Conservation (phyloP, 2,888 invertebrate species). For the Lycaena phlaeas region DNA sequence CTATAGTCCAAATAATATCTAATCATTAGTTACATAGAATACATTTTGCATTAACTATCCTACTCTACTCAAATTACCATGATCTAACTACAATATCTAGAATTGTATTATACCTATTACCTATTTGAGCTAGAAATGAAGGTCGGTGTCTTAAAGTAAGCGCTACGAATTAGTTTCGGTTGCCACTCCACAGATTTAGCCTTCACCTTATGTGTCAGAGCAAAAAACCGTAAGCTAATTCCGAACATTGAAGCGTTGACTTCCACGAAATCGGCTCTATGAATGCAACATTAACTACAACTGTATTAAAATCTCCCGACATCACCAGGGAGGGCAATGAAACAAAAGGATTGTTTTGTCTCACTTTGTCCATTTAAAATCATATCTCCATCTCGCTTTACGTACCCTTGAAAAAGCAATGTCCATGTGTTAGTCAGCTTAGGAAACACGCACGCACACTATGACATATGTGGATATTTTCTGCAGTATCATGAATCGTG, state of each 20-base stretch:
- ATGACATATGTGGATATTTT: constrained; percentile 25
- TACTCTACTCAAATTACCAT: too few relatives aligned
- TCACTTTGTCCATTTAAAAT: constrained; percentile 33
- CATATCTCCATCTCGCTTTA: constrained; percentile 45
- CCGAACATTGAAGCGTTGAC: constrained; percentile 12
- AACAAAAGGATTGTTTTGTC: constrained; percentile 55
- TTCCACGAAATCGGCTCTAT: constrained; percentile 20
- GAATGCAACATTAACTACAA: constrained; percentile 50
- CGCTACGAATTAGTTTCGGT: too few relatives aligned
- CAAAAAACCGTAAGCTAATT: too few relatives aligned
- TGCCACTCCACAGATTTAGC: too few relatives aligned
- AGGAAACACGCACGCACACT: constrained; percentile 18
- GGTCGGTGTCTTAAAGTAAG: too few relatives aligned
- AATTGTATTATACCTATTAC: background rate
- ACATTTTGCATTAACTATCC: too few relatives aligned
- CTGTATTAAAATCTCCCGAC: constrained; percentile 60
- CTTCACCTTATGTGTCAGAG: too few relatives aligned
- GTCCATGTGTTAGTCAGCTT: constrained; percentile 45
- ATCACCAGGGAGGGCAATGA: constrained; percentile 61
- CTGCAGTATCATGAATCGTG: constrained; percentile 32
- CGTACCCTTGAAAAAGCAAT: constrained; percentile 58
- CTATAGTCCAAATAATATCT: too few relatives aligned
- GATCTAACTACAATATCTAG: too few relatives aligned
- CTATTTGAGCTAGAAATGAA: too few relatives aligned
- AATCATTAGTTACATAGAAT: too few relatives aligned